Percentiles rank a stretch among this genome's conserved stretches.
Evolutionary conservation across 64 coral and sea anemone genomes (phyloP).

Genomic region (Montipora sp.): DNA sequence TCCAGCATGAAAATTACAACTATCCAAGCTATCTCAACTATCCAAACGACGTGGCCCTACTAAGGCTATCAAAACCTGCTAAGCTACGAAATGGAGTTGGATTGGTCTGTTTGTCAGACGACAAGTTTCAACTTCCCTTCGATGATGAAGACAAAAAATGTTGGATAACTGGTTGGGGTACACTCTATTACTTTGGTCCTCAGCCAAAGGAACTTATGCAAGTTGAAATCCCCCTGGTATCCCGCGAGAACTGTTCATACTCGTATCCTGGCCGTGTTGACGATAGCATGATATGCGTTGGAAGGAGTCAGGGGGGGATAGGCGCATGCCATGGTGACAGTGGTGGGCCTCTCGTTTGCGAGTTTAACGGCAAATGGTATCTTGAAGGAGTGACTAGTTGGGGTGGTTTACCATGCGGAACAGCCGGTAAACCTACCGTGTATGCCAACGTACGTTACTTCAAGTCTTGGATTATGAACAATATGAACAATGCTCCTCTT

Average conservation of each 20-base stretch:
- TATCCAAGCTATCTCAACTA: no score
- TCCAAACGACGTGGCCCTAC: conserved; percentile 9
- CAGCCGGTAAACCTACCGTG: conserved; percentile 22
- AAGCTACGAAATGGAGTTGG: conserved; percentile 24
- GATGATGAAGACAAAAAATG: conserved; percentile 2
- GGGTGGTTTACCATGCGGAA: neutral
- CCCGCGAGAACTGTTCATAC: neutral
- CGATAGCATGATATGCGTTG: conserved; percentile 27
- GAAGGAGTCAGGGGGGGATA: neutral
- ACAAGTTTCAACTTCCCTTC: conserved; percentile 2
- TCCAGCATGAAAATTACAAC: neutral
- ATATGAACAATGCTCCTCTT: neutral
- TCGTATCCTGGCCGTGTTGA: conserved; percentile 7
- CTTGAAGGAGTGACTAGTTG: conserved; percentile 19
- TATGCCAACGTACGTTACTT: conserved; percentile 37
- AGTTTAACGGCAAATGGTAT: conserved; percentile 32
- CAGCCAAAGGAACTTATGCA: conserved; percentile 57
- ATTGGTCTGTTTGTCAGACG: conserved; percentile 19
- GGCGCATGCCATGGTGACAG: conserved; percentile 47
- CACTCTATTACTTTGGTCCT: conserved; percentile 22
- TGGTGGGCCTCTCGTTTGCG: conserved; percentile 68
- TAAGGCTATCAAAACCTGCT: conserved; percentile 5
- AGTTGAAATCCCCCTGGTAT: conserved; percentile 65
- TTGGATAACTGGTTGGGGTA: conserved; percentile 75
- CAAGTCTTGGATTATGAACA: conserved; percentile 33